Evolutionary conservation across 2,888 invertebrate genomes (phyloP), one percentile per base, ranked within the genome.

Genomic region (Theodoxus fluviatilis): DNA sequence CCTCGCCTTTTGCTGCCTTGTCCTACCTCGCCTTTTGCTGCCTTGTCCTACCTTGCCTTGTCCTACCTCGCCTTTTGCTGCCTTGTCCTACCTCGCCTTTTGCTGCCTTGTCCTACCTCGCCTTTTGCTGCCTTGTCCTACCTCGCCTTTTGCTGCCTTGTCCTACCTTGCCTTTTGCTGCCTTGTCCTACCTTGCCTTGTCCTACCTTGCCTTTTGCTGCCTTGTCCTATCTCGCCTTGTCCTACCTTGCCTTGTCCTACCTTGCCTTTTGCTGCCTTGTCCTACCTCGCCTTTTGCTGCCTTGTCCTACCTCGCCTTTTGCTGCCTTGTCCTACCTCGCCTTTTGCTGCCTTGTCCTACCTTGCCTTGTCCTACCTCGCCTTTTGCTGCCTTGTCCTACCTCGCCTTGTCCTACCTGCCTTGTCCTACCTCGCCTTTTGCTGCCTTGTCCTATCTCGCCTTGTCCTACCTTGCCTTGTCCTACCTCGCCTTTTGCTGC

Each of bases 341-440:
- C 52, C 52, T 52, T 52, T 4, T 28, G 25, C 28, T 52, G 52
- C 22, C 22, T 12, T 52, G 22, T 28, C 52, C 28, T 52, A 28
- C n/a, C 52, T 52, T 52, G 52, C 22, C 22, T 52, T 52, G 22
- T 28, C 52, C 6, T 52, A 28, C 15, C 15, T 52, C 28, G 52
- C 22, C 22, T 52, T 52, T 1, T 28, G 25, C 3, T 52, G 52
- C n/a, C 52, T 52, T 52, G 52, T n/a, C 18, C 25, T 52, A 18
- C 52, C 52, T 52, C 25, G 52, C 52, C 52, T 52, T 52, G 52
- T 18, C 25, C 25, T 52, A 52, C 52, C 52, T 52, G 52, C 52
- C 52, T 52, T 52, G 52, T 25, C 18, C 25, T 52, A 18, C 18
- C 18, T 52, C 25, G 18, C 52, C 52, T 52, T 52, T 52, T 52